These are phyloP conservation scores for Serilophus lunatus DNA, from an alignment of 2,113 vertebrate genomes.

Conservation along the genomic window DNA sequence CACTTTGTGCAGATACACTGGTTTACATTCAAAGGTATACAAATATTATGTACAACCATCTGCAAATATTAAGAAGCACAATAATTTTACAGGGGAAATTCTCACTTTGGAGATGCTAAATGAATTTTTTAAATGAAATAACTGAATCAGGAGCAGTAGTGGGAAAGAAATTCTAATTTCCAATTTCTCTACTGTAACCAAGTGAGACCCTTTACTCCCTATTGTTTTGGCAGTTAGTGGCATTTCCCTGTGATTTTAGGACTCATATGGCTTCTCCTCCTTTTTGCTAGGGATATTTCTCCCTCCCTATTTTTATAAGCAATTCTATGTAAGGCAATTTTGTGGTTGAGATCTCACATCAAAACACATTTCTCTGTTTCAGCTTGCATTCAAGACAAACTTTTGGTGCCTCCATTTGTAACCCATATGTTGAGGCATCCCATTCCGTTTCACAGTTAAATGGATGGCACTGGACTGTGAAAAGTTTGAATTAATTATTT, in stretches of 20 bases:
- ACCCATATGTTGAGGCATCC: constrained; percentile 61
- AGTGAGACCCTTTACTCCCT: not conserved
- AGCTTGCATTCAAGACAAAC: constrained; percentile 59
- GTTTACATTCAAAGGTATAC: not conserved
- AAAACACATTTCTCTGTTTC: constrained; percentile 50
- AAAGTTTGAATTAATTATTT: constrained; percentile 59
- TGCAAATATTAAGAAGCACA: not conserved
- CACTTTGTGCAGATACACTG: not conserved
- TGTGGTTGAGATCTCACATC: constrained; percentile 51
- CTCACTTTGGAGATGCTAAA: not conserved
- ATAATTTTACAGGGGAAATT: not conserved
- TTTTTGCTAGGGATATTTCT: not conserved
- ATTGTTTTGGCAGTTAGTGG: not conserved
- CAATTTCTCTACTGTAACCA: not conserved
- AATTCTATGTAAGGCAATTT: constrained; percentile 28
- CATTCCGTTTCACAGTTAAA: constrained; percentile 57
- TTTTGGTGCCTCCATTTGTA: constrained; percentile 61
- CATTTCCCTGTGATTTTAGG: not conserved
- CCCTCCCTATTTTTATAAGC: not conserved
- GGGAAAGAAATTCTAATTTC: not conserved
- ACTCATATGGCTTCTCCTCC: not conserved
- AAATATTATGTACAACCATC: not conserved
- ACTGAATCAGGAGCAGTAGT: not conserved
- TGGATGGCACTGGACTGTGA: constrained; percentile 51
- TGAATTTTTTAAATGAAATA: not conserved